Conservation (phyloP, 2,113 vertebrate genomes). For the Astur gentilis region DNA sequence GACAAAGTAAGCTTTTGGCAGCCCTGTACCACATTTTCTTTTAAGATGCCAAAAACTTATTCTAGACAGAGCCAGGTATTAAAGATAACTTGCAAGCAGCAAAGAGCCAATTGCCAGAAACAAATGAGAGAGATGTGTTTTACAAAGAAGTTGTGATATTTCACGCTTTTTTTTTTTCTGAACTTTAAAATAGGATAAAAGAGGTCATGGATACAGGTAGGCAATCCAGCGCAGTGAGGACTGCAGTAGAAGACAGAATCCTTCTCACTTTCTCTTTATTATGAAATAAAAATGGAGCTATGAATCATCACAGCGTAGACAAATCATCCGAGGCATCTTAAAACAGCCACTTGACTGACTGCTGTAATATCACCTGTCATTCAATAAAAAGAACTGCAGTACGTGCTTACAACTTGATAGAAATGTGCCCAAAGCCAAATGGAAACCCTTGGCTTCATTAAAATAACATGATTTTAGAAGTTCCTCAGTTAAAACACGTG, state of each 20-base stretch:
- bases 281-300: background rate
- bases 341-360: background rate
- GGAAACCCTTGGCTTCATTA: background rate
- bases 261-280: background rate
- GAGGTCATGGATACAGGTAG: background rate
- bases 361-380: constrained; percentile 8
- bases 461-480: background rate
- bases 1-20: background rate
- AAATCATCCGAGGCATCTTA: background rate
- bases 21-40: fast-evolving
- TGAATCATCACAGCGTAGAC: background rate
- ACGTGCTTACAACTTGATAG: background rate
- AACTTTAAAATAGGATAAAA: background rate
- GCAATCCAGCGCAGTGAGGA: background rate
- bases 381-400: background rate
- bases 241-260: background rate
- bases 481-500: background rate
- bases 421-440: background rate
- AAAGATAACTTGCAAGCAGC: background rate
- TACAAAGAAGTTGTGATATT: background rate
- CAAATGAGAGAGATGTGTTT: background rate
- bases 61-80: background rate
- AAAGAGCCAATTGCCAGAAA: background rate
- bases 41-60: background rate
- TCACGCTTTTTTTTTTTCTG: background rate